Conservation (phyloP, 2,113 vertebrate species). For the Rattus norvegicus region DNA sequence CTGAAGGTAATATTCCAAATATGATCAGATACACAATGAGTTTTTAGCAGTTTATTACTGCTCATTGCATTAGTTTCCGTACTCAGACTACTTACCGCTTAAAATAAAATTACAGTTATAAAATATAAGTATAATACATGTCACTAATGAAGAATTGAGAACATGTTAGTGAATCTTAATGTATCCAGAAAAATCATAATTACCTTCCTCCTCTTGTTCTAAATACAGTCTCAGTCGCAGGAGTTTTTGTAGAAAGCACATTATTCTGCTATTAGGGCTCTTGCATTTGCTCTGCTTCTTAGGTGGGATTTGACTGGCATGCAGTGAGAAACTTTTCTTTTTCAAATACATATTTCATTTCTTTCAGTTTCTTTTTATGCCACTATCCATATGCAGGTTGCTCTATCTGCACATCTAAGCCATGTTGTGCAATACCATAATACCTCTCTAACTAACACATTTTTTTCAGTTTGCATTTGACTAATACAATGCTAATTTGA, state of each 20-base stretch:
- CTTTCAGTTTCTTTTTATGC: neutral
- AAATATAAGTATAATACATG: neutral
- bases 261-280: neutral
- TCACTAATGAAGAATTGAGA: neutral
- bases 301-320: neutral
- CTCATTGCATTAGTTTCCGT: neutral
- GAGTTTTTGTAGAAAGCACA: neutral
- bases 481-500: neutral
- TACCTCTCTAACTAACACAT: neutral
- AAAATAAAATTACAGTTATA: neutral
- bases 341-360: neutral
- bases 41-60: neutral
- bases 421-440: neutral
- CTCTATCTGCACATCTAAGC: neutral
- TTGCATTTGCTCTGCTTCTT: neutral
- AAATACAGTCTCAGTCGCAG: neutral
- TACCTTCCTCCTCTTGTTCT: neutral
- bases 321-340: neutral
- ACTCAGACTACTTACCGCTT: neutral
- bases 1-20: neutral
- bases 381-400: neutral
- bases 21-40: neutral
- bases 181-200: neutral
- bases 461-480: conserved; percentile 11
- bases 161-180: conserved; percentile 9